phyloP scores from a whole-genome alignment of 2,113 vertebrate species.

The Etheostoma cragini region DNA sequence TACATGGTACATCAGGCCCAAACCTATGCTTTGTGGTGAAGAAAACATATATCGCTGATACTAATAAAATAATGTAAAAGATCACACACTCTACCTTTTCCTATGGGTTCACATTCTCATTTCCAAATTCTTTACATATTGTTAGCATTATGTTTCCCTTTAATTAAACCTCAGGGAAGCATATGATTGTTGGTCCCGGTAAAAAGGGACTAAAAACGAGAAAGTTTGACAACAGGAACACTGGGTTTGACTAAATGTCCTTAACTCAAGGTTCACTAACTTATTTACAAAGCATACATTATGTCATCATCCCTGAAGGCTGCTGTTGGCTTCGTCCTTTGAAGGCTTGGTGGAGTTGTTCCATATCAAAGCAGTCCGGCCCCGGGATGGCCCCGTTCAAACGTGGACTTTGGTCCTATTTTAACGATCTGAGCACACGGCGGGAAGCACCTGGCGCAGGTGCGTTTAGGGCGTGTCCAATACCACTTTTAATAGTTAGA shows the following conservation, averaged over 20 bases:
- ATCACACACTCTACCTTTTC: not conserved
- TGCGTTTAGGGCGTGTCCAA: too few species aligned
- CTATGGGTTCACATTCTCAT: not conserved
- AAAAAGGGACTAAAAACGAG: too few species aligned
- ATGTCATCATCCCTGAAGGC: not conserved
- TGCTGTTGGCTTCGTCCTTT: not conserved
- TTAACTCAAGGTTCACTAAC: not conserved
- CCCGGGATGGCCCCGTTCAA: too few species aligned
- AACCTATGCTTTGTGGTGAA: conserved; percentile 19
- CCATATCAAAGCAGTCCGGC: not conserved
- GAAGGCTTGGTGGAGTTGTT: not conserved
- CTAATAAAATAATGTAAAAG: conserved; percentile 11
- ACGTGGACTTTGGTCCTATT: too few species aligned
- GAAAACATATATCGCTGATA: conserved; percentile 21
- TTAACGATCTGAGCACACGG: too few species aligned
- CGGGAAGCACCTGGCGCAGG: too few species aligned
- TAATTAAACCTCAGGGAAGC: not conserved
- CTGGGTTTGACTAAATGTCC: not conserved
- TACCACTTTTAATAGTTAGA: too few species aligned
- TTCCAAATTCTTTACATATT: not conserved
- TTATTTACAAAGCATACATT: not conserved
- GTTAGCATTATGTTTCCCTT: not conserved
- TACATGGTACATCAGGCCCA: not conserved
- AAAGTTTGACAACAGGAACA: not conserved
- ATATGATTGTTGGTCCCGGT: not conserved